These are phyloP conservation scores for Gouania willdenowi DNA, from an alignment of 2,797 vertebrate species.

Conservation along the genomic window DNA sequence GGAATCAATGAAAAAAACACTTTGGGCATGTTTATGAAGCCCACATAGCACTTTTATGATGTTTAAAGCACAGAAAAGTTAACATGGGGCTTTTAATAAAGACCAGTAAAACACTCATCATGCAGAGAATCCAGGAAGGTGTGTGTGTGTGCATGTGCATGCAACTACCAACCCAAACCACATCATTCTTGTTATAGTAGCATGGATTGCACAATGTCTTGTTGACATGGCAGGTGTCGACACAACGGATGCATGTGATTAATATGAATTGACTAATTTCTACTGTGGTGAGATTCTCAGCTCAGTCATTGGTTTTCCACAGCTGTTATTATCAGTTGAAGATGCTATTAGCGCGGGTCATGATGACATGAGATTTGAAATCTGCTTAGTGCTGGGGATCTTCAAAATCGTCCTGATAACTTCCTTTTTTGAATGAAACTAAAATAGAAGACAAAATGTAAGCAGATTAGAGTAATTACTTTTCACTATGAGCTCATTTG, in stretches of 20 bases:
- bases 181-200: conserved; percentile 43
- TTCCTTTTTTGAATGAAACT: neutral
- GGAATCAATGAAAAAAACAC: no score
- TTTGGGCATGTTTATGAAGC: no score
- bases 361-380: conserved; percentile 15
- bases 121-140: conserved; percentile 27
- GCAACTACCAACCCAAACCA: conserved; percentile 40
- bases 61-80: no score
- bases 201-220: conserved; percentile 37
- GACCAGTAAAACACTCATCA: conserved; percentile 31
- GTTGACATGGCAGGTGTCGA: conserved; percentile 47
- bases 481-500: conserved; percentile 19
- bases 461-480: conserved; percentile 2
- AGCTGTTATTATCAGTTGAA: conserved; percentile 21
- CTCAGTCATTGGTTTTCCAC: conserved; percentile 39
- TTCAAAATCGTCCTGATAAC: neutral
- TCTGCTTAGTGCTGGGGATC: conserved; percentile 1
- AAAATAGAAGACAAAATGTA: neutral
- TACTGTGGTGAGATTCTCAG: conserved; percentile 32
- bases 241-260: conserved; percentile 37
- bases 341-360: conserved; percentile 31
- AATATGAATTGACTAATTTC: conserved; percentile 56
- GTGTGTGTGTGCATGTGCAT: conserved; percentile 28
- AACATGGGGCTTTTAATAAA: no score
- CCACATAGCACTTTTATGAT: no score